These are phyloP conservation scores for Choristoneura rosaceana DNA, from an alignment of 2,888 invertebrate genomes.

Conservation along the genomic window DNA sequence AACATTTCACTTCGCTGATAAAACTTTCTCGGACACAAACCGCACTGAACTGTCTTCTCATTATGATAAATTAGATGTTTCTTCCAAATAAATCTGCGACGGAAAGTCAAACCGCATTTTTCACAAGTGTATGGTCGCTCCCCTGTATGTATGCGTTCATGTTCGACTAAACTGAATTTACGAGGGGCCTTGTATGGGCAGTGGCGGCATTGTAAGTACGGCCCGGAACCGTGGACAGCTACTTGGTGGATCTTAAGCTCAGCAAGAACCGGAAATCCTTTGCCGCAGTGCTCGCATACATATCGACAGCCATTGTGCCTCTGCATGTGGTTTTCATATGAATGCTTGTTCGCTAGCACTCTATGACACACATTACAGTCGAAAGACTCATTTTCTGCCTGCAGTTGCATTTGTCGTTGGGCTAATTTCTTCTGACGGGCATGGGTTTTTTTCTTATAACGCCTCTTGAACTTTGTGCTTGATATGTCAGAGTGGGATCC, in stretches of 20 bases:
- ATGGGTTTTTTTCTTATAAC: conserved; percentile 27
- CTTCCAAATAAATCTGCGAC: conserved; percentile 69
- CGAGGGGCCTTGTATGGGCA: conserved; percentile 71
- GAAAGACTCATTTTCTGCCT: conserved; percentile 46
- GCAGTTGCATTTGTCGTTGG: conserved; percentile 19
- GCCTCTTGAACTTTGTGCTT: conserved; percentile 20
- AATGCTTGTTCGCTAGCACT: conserved; percentile 61
- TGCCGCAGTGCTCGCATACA: conserved; percentile 77
- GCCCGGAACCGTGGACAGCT: conserved; percentile 66
- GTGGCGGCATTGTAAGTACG: conserved; percentile 64
- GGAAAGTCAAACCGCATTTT: conserved; percentile 75
- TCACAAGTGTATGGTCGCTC: conserved; percentile 77
- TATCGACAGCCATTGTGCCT: conserved; percentile 65
- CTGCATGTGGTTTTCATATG: conserved; percentile 72
- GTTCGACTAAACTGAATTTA: conserved; percentile 66
- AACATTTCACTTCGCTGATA: conserved; percentile 61
- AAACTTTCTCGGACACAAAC: conserved; percentile 70
- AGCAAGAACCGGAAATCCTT: conserved; percentile 62
- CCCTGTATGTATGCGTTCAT: conserved; percentile 71
- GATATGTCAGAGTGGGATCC: conserved; percentile 26
- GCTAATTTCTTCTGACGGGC: conserved; percentile 27
- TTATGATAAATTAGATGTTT: conserved; percentile 73
- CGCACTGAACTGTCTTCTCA: conserved; percentile 71
- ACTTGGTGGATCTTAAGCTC: conserved; percentile 68
- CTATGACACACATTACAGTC: conserved; percentile 66